Percentiles rank a stretch among this genome's conserved stretches.
Evolutionary conservation across 2,888 invertebrate species (phyloP).

Genomic region (Lepidocyrtinus sp.): DNA sequence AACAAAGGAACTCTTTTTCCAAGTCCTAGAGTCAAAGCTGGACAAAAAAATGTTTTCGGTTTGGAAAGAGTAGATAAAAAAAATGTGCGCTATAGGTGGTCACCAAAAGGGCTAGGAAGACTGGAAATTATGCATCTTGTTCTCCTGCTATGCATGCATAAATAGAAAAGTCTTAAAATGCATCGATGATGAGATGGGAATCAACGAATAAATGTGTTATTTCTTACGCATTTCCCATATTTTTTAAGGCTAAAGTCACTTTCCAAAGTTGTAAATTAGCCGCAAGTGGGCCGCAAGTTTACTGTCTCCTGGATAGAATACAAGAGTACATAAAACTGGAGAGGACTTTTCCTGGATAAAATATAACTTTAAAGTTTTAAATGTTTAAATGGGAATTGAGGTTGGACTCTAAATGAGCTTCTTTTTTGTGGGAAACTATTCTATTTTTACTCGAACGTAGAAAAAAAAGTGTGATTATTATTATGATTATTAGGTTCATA

Average conservation of each 20-base stretch:
- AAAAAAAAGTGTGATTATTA: constrained; percentile 50
- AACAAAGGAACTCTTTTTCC: constrained; percentile 15
- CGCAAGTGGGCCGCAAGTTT: constrained; percentile 54
- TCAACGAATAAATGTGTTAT: constrained; percentile 45
- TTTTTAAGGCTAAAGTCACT: constrained; percentile 22
- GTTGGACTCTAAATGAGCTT: not conserved
- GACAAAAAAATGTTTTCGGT: constrained; percentile 8
- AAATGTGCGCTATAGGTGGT: constrained; percentile 53
- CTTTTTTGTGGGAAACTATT: constrained; percentile 17
- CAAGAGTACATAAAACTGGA: not conserved
- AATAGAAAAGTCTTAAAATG: constrained; percentile 36
- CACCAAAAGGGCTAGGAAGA: constrained; percentile 39
- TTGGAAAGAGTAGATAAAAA: constrained; percentile 20
- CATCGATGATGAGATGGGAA: constrained; percentile 40
- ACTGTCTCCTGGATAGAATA: constrained; percentile 30
- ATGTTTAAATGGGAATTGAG: too few species aligned
- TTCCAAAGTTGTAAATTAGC: constrained; percentile 54
- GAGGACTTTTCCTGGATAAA: not conserved
- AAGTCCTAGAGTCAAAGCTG: constrained; percentile 9
- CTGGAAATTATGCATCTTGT: constrained; percentile 20
- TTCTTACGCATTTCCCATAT: constrained; percentile 46
- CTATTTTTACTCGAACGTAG: constrained; percentile 21
- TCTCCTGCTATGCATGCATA: constrained; percentile 15
- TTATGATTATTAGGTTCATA: constrained; percentile 46
- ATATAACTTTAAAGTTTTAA: too few species aligned